Base-by-base conservation (phyloP, 2,113 vertebrate species). In the Catharus minimus region DNA sequence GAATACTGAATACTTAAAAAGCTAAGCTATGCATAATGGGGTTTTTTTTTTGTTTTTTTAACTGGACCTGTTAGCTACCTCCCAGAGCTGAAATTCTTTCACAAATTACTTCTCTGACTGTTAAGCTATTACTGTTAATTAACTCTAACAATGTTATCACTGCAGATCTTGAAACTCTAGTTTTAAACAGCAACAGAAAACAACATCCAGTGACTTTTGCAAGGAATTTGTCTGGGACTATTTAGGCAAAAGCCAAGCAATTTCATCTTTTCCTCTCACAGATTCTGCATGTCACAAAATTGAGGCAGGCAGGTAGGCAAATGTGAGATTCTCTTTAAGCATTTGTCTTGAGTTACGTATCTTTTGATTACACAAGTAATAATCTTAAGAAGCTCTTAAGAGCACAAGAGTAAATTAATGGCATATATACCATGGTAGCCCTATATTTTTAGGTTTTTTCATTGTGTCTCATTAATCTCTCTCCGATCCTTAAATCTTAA, bases 381-480 rank as follows among this genome's bases (percentile, higher is more conserved):
- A 36, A 75, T 36, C 14, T 67, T 60, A n/a, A 66, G 64, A 86
- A 69, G 5, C 14, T 92, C 27, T 52, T 64, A 80, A 28, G 9
- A 49, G 36, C 10, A 58, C 50, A 15, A 64, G 1, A 68, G 15
- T 23, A 69, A 76, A 75, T 49, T 72, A 50, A 57, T 28, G 12
- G 5, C 43, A 46, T 13, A 10, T 60, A n/a, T 12, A 44, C 9
- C 57, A 28, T 0, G 0, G 13, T 39, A 86, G 33, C 12, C 20
- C 32, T 49, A 0, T 20, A 53, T 57, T 78, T 78, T 78, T 15
- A 60, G n/a, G 13, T 11, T 49, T 39, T 53, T 72, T 60, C 18
- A 67, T 10, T 60, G n/a, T 26, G 18, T 84, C 46, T 65, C 14
- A 13, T 57, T 46, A 44, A n/a, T 36, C 6, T 39, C 28, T 30